Evolutionary conservation across 2,888 invertebrate genomes (phyloP).

Genomic region (Harpalus rufipes): DNA sequence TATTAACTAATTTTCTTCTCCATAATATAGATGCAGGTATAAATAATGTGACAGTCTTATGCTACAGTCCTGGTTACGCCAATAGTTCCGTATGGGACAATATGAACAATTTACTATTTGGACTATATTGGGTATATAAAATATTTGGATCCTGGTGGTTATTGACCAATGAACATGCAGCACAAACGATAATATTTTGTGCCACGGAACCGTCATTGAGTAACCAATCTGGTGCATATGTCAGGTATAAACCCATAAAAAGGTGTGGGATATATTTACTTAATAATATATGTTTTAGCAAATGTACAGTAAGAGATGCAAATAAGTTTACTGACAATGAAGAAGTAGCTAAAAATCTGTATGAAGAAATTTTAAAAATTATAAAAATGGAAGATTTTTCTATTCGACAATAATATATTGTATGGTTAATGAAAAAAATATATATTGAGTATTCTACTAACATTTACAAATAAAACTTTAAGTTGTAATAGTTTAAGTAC

Average conservation of each 20-base stretch:
- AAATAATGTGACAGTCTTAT: not conserved
- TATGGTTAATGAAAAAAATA: too few species aligned
- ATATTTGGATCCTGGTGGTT: not conserved
- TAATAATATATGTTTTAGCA: not conserved
- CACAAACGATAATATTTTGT: not conserved
- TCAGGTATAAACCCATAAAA: not conserved
- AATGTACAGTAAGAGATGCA: not conserved
- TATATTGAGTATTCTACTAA: too few species aligned
- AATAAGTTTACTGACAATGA: conserved; percentile 10
- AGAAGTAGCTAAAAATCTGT: not conserved
- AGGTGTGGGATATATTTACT: not conserved
- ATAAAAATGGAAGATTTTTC: conserved; percentile 1
- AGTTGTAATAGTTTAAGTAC: too few species aligned
- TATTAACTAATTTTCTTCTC: not conserved
- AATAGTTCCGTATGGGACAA: conserved; percentile 1
- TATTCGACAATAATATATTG: not conserved
- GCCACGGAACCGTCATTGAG: not conserved
- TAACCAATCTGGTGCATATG: not conserved
- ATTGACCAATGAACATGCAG: not conserved
- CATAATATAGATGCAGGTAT: not conserved
- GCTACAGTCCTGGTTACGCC: not conserved
- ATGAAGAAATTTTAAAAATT: not conserved
- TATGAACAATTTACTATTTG: not conserved
- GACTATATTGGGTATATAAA: not conserved
- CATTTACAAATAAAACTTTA: too few species aligned